Evolutionary conservation across 2,888 invertebrate species (phyloP).

Genomic region (Dichetophora obliterata): DNA sequence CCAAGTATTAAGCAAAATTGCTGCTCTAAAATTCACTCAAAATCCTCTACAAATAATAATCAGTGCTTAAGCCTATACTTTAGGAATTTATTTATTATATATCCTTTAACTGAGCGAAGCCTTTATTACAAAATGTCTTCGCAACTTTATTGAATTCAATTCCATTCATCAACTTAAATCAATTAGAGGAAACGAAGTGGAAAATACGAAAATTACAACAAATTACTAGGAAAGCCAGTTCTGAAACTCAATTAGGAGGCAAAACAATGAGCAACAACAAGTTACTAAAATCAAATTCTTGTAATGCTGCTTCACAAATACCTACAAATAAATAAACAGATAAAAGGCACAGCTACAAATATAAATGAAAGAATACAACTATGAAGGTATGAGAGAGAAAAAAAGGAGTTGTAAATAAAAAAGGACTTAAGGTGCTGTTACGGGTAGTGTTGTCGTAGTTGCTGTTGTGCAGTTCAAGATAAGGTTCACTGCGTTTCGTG

Average conservation of each 20-base stretch:
- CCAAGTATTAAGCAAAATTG: neutral
- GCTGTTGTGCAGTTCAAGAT: neutral
- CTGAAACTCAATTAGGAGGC: conserved; percentile 40
- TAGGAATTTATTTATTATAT: neutral
- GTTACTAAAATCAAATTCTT: neutral
- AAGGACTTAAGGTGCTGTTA: no score
- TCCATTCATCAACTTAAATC: conserved; percentile 21
- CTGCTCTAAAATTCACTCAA: neutral
- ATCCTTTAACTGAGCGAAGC: neutral
- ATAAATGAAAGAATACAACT: neutral
- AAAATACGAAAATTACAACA: conserved; percentile 37
- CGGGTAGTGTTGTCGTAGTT: neutral
- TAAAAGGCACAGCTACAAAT: neutral
- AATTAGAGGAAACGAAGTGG: conserved; percentile 35
- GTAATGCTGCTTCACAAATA: neutral
- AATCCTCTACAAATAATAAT: neutral
- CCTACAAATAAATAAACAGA: neutral
- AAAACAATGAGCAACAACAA: conserved; percentile 6
- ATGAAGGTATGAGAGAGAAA: neutral
- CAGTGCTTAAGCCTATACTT: neutral
- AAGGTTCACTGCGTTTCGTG: neutral
- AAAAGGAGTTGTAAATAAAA: neutral
- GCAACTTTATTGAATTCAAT: conserved; percentile 9
- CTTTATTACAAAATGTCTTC: no score
- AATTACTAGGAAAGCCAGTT: conserved; percentile 35